phyloP scores from a whole-genome alignment of 1,140 invertebrate genomes.

The Lepidurus packardi region DNA sequence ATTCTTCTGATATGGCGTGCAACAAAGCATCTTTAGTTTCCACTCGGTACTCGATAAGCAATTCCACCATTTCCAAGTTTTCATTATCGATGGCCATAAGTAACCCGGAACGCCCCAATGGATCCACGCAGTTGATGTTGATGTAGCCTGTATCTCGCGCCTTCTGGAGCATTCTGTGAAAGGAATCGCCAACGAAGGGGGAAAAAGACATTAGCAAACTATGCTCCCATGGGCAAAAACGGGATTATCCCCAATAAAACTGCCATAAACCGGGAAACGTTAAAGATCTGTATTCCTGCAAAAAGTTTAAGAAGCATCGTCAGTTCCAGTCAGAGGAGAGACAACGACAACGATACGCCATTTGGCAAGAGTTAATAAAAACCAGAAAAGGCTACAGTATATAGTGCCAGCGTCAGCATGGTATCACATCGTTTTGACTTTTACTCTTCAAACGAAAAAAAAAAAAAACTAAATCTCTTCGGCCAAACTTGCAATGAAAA shows the following conservation, averaged over 20 bases:
- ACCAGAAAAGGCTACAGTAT: no score
- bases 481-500: no score
- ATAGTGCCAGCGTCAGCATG: no score
- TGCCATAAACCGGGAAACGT: no score
- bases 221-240: not conserved
- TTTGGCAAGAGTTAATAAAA: no score
- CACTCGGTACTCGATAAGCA: conserved; percentile 79
- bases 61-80: conserved; percentile 97
- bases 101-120: conserved; percentile 80
- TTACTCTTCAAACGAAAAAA: no score
- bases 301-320: no score
- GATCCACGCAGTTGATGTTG: conserved; percentile 97
- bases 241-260: not conserved
- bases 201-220: not conserved
- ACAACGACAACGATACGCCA: no score
- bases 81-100: conserved; percentile 98
- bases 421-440: no score
- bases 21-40: conserved; percentile 89
- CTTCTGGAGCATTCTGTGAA: conserved; percentile 63
- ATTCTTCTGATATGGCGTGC: conserved; percentile 95
- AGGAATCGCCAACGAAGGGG: not conserved
- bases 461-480: no score
- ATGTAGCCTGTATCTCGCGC: conserved; percentile 71
- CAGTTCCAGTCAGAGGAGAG: no score
- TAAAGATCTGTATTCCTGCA: no score